Evolutionary conservation across 2,888 invertebrate genomes (phyloP), one percentile per base, ranked within the genome.

Genomic region (Amphipyra tragopoginis): DNA sequence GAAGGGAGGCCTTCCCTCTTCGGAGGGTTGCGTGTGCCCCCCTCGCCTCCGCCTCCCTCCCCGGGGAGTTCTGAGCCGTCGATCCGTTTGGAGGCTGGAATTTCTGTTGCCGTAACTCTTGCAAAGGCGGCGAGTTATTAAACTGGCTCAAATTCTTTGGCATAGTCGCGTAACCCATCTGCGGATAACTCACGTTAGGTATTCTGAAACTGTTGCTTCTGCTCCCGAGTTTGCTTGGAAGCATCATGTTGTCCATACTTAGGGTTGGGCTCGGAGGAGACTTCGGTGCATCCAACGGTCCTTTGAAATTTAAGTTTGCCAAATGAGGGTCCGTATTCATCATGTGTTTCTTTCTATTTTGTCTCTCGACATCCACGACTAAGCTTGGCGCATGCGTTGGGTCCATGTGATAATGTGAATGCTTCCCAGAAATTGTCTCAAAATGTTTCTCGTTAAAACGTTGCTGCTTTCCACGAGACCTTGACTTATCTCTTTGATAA

Each of bases 371-470:
- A 82, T 98, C 98, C 0, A 98, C 97, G 45, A 98, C 97, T 57
- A 98, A 96, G 86, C 97, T 97, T 2, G 97, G 97, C 68, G 97
- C 97, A 81, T 97, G 97, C 34, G 97, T 96, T 63, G 97, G 97
- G 39, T 97, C 97, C 88, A 97, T 95, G 85, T 97, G 96, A 83
- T 97, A 97, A 91, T 97, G 97, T 15, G 97, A 97, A 83, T 97
- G 97, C 81, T 97, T 97, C 1, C 95, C 95, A 0, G 97, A 96
- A 77, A 97, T 97, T 43, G 97, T 97, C 83, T 97, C 97, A 82
- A 97, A 97, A 76, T 96, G 95, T 83, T 96, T 96, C 86, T 96
- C 95, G 79, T 95, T 97, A 75, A 97, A 96, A 79, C 96, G 96
- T 81, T 97, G 97, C 85, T 97, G 97, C 88, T 97, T 97, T 13